Evolutionary conservation across 2,113 vertebrate genomes (phyloP), one percentile per base, ranked within the genome.

Genomic region (Abramis brama): DNA sequence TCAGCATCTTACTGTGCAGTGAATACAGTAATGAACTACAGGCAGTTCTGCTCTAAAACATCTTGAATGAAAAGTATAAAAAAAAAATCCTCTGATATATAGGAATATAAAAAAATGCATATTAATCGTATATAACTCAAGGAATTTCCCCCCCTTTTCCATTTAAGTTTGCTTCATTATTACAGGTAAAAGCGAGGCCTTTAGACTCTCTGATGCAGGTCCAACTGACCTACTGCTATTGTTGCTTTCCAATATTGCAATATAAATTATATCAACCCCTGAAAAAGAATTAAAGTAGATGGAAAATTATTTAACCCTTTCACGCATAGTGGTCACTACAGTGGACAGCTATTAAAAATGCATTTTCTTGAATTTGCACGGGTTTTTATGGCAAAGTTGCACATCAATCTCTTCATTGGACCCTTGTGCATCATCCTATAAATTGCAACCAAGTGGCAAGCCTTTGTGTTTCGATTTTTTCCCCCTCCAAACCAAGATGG

Each of bases 141-240:
- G 6, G 21, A 3, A 8, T 23, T 55, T 7, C 0, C 3, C 3
- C 2, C 3, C 9, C 0, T 2, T 6, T 3, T 1, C 9, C 9
- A 4, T 60, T 25, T 5, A 62, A 27, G 9, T 62, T 17, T 62
- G 60, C 60, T 27, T 13, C 11, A 64, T 64, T 64, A 15, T 30
- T 64, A 64, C 52, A 57, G 52, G 17, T 19, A 57, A 21, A 57
- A 57, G 19, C 4, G n/a, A 64, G 60, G 60, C n/a, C 60, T 64
- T 64, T 64, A 62, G 11, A 64, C 60, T 5, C 4, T 62, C 60
- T 12, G 4, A 13, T 64, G 60, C 11, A 27, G 25, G 4, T 60
- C 21, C 59, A 27, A 27, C 23, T 60, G 7, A 23, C 23, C 23
- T 60, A 60, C n/a, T 62, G 59, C 59, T 25, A 25, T 62, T 62